Conservation (phyloP, 2,113 vertebrate species). For the Tinamus guttatus region DNA sequence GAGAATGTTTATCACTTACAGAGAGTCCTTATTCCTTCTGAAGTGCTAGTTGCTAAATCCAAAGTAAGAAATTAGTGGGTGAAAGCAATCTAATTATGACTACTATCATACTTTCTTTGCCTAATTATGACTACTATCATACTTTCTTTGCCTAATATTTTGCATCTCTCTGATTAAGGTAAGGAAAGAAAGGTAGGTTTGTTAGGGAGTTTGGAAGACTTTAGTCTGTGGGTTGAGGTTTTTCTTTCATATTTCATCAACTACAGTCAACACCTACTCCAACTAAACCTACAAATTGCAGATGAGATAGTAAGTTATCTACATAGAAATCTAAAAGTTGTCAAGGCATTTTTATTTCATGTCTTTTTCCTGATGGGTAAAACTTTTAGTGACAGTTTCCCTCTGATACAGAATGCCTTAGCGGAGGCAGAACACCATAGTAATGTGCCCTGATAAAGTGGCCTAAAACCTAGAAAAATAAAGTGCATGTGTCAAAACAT, state of each 20-base stretch:
- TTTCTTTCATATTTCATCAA: not conserved
- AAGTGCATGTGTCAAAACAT: not conserved
- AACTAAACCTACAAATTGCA: not conserved
- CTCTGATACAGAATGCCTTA: not conserved
- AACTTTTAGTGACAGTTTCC: not conserved
- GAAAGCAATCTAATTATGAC: not conserved
- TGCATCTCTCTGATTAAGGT: not conserved
- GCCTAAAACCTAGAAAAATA: not conserved
- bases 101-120: too few species aligned
- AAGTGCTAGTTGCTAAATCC: not conserved
- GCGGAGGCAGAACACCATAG: not conserved
- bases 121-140: not conserved
- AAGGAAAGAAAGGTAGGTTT: not conserved
- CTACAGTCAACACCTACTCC: not conserved
- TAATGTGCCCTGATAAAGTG: not conserved
- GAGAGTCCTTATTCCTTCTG: not conserved
- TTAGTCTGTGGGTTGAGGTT: not conserved
- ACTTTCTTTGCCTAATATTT: not conserved
- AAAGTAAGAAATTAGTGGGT: not conserved
- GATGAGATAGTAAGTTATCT: not conserved
- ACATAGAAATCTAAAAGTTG: not conserved
- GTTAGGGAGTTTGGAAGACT: not conserved
- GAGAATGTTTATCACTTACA: not conserved
- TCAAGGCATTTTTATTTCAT: not conserved
- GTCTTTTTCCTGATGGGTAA: not conserved